Evolutionary conservation across 2,888 invertebrate genomes (phyloP), one percentile per base, ranked within the genome.

Genomic region (Atethmia centrago): DNA sequence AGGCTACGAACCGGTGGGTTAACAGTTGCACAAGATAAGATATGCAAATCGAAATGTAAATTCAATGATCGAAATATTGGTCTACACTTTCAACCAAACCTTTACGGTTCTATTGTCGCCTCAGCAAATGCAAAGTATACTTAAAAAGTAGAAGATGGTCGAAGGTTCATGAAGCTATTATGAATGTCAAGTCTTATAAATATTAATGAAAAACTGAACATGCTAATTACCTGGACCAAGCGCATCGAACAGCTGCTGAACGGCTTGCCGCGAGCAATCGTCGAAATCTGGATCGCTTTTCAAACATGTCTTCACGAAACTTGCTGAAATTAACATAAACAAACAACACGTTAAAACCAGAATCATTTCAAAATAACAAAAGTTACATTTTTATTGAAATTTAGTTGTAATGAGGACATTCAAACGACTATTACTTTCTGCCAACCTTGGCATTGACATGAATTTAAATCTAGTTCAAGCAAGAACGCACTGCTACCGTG

Each of bases 211-310:
- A n/a, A 40, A 1, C 8, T 25, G 19, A 14, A 28, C 2, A 42
- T 47, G 0, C 40, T 63, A 59, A 68, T 94, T 89, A 96, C 96
- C 97, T 94, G 96, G 95, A 78, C 97, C 95, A 83, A 97, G 93
- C 80, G 97, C 97, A 87, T 97, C 94, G 89, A 98, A 98, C n/a
- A 98, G 88, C 75, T 96, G 95, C 91, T 98, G 98, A 5, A 98
- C 97, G 51, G 98, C 97, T 74, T 96, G 92, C 16, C 97, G 97
- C 3, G 98, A 98, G 89, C 98, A 98, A 80, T 97, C 97, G 63
- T 97, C 95, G 87, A 98, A 98, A 77, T 97, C 95, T 59, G 97
- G 97, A 86, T 97, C 97, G 83, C 97, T 97, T 89, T 97, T 97
- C 79, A 94, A 93, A 90, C 98, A 98, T 87, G 97, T 97, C 87